Evolutionary conservation across 2,797 vertebrate species (phyloP).

Genomic region (Gambusia yucatana): DNA sequence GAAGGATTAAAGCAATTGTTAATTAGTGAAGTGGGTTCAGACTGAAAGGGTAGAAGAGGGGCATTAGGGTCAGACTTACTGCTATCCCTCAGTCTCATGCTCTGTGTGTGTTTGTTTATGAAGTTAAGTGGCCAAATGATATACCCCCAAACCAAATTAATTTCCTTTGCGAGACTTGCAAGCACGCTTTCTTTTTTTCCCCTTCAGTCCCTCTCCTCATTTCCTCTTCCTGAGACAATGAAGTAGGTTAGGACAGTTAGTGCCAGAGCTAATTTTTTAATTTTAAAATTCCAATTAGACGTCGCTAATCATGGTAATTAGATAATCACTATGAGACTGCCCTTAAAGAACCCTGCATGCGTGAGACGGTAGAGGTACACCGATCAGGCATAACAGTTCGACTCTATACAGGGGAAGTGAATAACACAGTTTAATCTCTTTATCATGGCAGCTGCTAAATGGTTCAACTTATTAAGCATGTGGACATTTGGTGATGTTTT

Average conservation of each 20-base stretch:
- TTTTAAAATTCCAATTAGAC: constrained; percentile 67
- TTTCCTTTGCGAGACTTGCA: constrained; percentile 14
- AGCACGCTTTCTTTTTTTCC: neutral
- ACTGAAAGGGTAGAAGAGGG: constrained; percentile 23
- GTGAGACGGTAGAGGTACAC: constrained; percentile 16
- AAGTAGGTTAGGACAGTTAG: constrained; percentile 66
- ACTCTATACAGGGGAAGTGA: neutral
- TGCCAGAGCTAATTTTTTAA: constrained; percentile 52
- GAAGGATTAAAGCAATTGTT: constrained; percentile 70
- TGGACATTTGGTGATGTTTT: neutral
- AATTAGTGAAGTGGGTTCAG: constrained; percentile 55
- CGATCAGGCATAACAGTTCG: neutral
- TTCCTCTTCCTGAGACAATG: constrained; percentile 17
- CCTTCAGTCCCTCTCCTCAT: neutral
- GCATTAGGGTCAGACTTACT: constrained; percentile 15
- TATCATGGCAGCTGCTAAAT: neutral
- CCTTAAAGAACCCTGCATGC: constrained; percentile 49
- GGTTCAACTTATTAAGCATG: neutral
- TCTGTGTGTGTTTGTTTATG: constrained; percentile 46
- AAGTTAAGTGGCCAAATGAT: constrained; percentile 58
- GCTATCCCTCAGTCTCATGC: constrained; percentile 26
- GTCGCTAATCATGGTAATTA: constrained; percentile 68
- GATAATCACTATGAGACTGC: constrained; percentile 58
- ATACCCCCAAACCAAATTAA: constrained; percentile 22
- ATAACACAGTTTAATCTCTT: neutral